Percentiles rank a stretch among this genome's conserved stretches.
Conservation (phyloP, 2,113 vertebrate species). For the Vanacampus margaritifer region DNA sequence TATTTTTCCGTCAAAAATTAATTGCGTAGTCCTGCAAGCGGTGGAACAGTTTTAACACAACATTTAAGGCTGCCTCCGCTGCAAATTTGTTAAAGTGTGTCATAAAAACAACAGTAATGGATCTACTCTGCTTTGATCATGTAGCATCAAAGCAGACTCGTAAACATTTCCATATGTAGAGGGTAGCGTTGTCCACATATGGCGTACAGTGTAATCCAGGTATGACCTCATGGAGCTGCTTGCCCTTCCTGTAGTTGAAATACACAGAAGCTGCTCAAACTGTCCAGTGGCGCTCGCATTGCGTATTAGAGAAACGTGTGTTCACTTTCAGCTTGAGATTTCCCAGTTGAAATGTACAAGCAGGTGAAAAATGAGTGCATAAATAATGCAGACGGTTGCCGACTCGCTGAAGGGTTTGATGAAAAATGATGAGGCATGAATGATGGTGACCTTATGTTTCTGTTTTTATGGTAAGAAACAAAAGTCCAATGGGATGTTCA, state of each 20-base stretch:
- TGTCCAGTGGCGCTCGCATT: conserved; percentile 24
- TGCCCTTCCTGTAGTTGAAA: conserved; percentile 33
- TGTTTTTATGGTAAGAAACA: background rate
- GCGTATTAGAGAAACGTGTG: conserved; percentile 10
- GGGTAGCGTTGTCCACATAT: conserved; percentile 50
- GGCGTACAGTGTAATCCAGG: conserved; percentile 22
- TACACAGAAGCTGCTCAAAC: conserved; percentile 13
- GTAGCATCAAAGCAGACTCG: conserved; percentile 43
- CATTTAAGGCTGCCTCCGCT: conserved; percentile 44
- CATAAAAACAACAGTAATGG: conserved; percentile 63
- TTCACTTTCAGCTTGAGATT: conserved; percentile 13
- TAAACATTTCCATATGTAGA: conserved; percentile 68
- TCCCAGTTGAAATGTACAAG: background rate
- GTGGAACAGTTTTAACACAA: conserved; percentile 48
- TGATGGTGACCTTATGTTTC: background rate
- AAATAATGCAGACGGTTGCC: background rate
- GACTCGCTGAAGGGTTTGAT: background rate
- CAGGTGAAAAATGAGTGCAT: background rate
- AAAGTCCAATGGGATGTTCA: background rate
- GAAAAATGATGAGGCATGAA: conserved; percentile 1
- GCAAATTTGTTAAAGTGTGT: conserved; percentile 60
- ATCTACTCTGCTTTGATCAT: conserved; percentile 58
- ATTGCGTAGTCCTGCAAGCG: conserved; percentile 42
- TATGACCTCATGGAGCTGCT: conserved; percentile 14
- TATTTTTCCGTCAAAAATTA: conserved; percentile 18